Evolutionary conservation across 1,140 invertebrate genomes (phyloP), one percentile per base, ranked within the genome.

Genomic region (Drosophila azteca): DNA sequence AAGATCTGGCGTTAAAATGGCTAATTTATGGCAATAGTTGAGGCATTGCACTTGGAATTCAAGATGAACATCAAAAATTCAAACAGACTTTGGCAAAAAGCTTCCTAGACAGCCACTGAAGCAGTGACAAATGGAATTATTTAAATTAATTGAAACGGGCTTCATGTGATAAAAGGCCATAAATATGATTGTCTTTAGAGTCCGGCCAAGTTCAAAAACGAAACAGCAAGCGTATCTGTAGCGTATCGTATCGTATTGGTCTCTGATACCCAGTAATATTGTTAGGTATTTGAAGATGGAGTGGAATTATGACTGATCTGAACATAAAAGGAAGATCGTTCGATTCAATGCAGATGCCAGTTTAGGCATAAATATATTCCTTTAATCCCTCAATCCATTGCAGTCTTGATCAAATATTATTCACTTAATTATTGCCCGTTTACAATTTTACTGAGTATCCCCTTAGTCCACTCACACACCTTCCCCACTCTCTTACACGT

Each of bases 41-140:
- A 41, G 20, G n/a, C 43, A 71, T n/a, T 75, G 72, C 72, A 75
- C 49, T 66, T 61, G 54, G 24, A 55, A 43, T 67, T 59, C 64
- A 67, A 67, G 52, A 70, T 44, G 35, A 70, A 70, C 52, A 50
- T 70, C 45, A 20, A 75, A 44, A 44, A 49, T 48, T 66, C 15
- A 52, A 74, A 58, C 49, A 43, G 52, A 66, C 41, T 54, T 51
- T 5, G 41, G 45, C 63, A 68, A 76, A 76, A 60, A 68, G 31
- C 73, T 76, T 76, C 73, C 73, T 76, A 76, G 71, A 76, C 72
- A 55, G 63, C 24, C 35, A 26, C 49, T 65, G 52, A 50, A 67
- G 64, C 45, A 26, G 44, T 76, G 73, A 76, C 57, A 76, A 76
- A 76, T 76, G 73, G 63, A 67, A 60, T 51, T 75, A 68, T 76